These are phyloP conservation scores for Pseudomyrmex sp. DNA, from an alignment of 1,140 invertebrate species.

Conservation along the genomic window DNA sequence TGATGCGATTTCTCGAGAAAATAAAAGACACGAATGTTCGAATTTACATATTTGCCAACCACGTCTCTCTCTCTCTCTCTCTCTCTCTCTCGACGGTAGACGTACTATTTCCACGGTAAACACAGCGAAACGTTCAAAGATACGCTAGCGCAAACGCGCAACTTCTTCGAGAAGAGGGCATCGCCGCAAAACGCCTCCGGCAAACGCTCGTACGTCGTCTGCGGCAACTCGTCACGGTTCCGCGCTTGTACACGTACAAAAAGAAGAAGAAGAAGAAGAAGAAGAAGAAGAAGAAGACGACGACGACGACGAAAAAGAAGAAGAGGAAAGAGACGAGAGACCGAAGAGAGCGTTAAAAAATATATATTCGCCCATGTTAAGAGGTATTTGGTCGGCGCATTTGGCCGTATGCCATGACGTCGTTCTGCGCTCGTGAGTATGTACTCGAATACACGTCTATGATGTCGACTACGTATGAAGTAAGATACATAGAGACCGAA, in stretches of 20 bases:
- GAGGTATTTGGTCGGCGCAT: constrained; percentile 34
- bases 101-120: constrained; percentile 46
- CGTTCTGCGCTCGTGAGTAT: constrained; percentile 23
- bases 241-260: not conserved
- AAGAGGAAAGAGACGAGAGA: not conserved
- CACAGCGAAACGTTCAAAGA: constrained; percentile 41
- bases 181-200: constrained; percentile 21
- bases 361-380: constrained; percentile 48
- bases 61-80: constrained; percentile 16
- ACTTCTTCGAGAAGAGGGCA: constrained; percentile 53
- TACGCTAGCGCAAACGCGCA: constrained; percentile 50
- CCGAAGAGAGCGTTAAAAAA: constrained; percentile 43
- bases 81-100: constrained; percentile 20
- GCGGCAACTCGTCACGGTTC: constrained; percentile 26
- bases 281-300: not conserved
- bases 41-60: constrained; percentile 54
- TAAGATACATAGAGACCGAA: constrained; percentile 7
- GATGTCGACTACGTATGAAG: too few species aligned
- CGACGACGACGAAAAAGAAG: not conserved
- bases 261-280: constrained; percentile 1
- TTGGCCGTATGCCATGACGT: constrained; percentile 50
- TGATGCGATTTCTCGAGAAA: not conserved
- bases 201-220: constrained; percentile 13
- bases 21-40: not conserved
- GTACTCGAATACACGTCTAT: not conserved